Evolutionary conservation across 2,113 vertebrate species (phyloP), one percentile per base, ranked within the genome.

Genomic region (Dolichotis patagonum): DNA sequence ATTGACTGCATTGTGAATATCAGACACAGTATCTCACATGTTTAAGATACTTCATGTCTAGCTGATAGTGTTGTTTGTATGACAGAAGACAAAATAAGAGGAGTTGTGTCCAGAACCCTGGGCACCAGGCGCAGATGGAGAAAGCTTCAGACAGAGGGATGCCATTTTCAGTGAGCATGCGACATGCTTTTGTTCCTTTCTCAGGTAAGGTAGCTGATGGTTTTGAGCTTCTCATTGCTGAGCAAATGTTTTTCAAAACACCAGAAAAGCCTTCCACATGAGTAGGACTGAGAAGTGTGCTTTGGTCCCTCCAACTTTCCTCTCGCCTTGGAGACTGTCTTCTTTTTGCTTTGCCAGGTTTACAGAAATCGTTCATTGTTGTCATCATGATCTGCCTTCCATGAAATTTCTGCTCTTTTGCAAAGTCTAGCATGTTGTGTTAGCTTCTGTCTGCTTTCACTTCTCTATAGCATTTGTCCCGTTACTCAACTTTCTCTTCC

Each of bases 121-220:
- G 69, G 65, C 0, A 12, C 82, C 22, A 95, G 97, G 58, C 62
- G 80, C 96, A 94, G 86, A 58, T 83, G 88, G 95, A 98, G 69
- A 83, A 80, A 93, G 88, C 90, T 0, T 67, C 98, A 90, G 98
- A 98, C 88, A 98, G 91, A 98, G 99, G 98, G 92, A 96, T 98
- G 26, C 98, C 99, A 0, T 99, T 99, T 98, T 99, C 98, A 1
- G 98, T 99, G 97, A 99, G 99, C 98, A 99, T 99, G 99, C 98
- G 99, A 83, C 99, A 99, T 88, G 99, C 99, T 82, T 99, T 99
- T 97, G 98, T 99, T 75, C 99, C 99, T 11, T 99, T 99, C 94
- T 91, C 99, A 99, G 99, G 99, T 99, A 98, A 98, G 46, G 62
- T 41, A 30, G 49, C 12, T 85, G 19, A 69, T 41, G 26, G 14